These are phyloP conservation scores for Microtus oregoni DNA, from an alignment of 2,113 vertebrate genomes.

Conservation along the genomic window DNA sequence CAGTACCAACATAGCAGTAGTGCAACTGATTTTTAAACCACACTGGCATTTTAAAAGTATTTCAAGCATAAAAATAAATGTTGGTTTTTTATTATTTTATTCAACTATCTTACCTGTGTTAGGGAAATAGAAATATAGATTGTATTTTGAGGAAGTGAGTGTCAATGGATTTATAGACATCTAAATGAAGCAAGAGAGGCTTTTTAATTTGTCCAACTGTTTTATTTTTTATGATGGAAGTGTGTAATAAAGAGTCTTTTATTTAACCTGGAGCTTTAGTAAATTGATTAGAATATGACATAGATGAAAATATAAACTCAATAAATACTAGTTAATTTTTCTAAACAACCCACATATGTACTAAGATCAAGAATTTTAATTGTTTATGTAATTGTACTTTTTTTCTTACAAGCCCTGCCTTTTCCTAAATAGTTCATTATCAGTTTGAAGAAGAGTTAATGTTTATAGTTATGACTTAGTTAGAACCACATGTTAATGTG, in stretches of 20 bases:
- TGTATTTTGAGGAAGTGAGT: not conserved
- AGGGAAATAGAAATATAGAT: not conserved
- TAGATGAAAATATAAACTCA: slow-evolving; percentile 9
- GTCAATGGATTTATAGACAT: not conserved
- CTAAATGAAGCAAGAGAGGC: not conserved
- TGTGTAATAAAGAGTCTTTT: not conserved
- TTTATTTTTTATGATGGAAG: not conserved
- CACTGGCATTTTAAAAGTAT: not conserved
- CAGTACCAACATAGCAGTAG: not conserved
- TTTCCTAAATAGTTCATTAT: not conserved
- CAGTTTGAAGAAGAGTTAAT: slow-evolving; percentile 8
- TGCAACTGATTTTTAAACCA: not conserved
- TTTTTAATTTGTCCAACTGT: not conserved
- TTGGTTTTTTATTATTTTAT: not conserved
- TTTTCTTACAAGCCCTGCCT: not conserved
- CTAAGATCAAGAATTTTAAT: not conserved
- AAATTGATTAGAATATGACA: not conserved
- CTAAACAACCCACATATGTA: not conserved
- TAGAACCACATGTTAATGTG: not conserved
- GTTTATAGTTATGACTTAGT: not conserved
- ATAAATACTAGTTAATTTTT: slow-evolving; percentile 3
- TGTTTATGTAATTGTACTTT: not conserved
- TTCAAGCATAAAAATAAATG: not conserved
- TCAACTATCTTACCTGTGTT: not conserved
- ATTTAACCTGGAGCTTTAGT: not conserved